Evolutionary conservation across 1,140 invertebrate genomes (phyloP).

Genomic region (Bombus pyrosoma): DNA sequence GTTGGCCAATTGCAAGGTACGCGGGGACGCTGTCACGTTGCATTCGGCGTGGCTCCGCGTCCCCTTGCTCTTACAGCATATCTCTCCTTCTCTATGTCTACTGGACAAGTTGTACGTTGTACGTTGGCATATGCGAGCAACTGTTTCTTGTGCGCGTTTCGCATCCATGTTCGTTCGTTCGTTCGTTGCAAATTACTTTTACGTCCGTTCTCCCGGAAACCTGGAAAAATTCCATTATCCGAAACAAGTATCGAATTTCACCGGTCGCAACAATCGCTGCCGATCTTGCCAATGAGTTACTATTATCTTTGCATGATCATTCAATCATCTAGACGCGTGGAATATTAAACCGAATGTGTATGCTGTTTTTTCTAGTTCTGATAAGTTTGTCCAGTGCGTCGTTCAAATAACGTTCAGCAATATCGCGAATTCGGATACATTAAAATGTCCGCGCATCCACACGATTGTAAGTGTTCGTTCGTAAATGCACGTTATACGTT

Average conservation of each 20-base stretch:
- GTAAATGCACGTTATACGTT: neutral
- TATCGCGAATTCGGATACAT: neutral
- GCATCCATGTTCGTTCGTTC: neutral
- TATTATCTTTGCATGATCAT: neutral
- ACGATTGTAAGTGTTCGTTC: neutral
- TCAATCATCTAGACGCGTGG: neutral
- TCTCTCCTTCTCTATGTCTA: constrained; percentile 48
- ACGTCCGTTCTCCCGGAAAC: neutral
- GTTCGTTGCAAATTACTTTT: too few relatives aligned
- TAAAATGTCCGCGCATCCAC: neutral
- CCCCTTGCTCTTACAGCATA: constrained; percentile 69
- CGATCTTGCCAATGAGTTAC: neutral
- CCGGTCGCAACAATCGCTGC: neutral
- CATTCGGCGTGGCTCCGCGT: constrained; percentile 72
- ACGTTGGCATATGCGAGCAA: constrained; percentile 58
- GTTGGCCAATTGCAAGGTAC: constrained; percentile 67
- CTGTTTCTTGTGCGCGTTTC: constrained; percentile 16
- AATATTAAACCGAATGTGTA: neutral
- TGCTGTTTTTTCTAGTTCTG: neutral
- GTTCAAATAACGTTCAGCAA: neutral
- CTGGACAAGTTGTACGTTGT: constrained; percentile 15
- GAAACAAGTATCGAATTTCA: neutral
- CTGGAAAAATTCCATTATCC: neutral
- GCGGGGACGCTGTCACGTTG: constrained; percentile 74
- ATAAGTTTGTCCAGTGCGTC: neutral